Evolutionary conservation across 2,797 vertebrate genomes (phyloP), one percentile per base, ranked within the genome.

Genomic region (Gila robusta): DNA sequence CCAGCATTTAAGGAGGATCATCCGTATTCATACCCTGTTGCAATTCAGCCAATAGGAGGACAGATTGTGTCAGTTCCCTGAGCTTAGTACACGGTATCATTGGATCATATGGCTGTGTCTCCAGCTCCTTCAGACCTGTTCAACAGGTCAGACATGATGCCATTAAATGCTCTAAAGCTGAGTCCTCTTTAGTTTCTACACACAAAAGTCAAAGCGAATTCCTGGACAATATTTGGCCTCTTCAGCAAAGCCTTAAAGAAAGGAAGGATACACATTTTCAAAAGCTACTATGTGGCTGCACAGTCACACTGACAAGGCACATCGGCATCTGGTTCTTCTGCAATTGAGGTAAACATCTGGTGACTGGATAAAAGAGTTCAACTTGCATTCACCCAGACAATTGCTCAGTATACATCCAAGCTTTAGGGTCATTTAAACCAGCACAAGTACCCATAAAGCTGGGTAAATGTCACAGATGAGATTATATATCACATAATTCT

Each of bases 381-480:
- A 52, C 72, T 77, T 26, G 4, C 16, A 59, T 17, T 56, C 49
- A 56, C 67, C 49, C 67, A 81, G 32, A 78, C 56, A 64, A 74
- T 32, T 8, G 6, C 14, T 81, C 16, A 7, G 41, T 52, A 10
- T 49, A 32, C 12, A 37, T n/a, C 41, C 41, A 69, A 64, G 49
- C n/a, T 70, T 84, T 79, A 32, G 35, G 44, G 26, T n/a, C n/a
- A 44, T 71, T 47, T 56, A 9, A 59, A 41, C 26, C 23, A n/a
- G 10, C n/a, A 79, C 64, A 79, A 84, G 44, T 35, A 85, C 35
- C 84, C 78, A 86, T 73, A 72, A 80, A 85, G 77, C 39, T 81
- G 69, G 49, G 67, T 74, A 86, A 81, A 64, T 73, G 39, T 73
- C 77, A 81, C 69, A 80, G n/a, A 47, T 71, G 21, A 37, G 19